These are phyloP conservation scores for Cotesia glomerata DNA, from an alignment of 1,140 invertebrate species.

Conservation along the genomic window DNA sequence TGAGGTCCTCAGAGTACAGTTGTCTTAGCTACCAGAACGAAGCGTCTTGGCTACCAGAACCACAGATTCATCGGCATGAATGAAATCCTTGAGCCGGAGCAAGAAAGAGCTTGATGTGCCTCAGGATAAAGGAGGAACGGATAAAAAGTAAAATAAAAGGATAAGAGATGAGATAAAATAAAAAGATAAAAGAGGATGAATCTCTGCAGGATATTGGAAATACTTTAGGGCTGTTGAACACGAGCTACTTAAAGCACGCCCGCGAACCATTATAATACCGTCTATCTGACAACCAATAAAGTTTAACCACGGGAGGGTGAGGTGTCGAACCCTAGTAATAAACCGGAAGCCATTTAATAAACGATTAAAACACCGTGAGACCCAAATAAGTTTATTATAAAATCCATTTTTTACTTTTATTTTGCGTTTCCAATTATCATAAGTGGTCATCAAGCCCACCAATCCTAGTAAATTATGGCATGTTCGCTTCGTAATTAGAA, in stretches of 20 bases:
- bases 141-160: conserved; percentile 20
- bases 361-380: too few relatives aligned
- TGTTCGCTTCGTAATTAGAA: too few relatives aligned
- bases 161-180: conserved; percentile 22
- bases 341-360: too few relatives aligned
- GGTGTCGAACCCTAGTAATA: neutral
- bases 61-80: conserved; percentile 47
- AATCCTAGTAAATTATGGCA: too few relatives aligned
- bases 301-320: conserved; percentile 24
- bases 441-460: too few relatives aligned
- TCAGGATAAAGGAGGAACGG: conserved; percentile 22
- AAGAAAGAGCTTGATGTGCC: conserved; percentile 9
- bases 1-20: conserved; percentile 50
- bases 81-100: conserved; percentile 39
- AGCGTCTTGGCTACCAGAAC: conserved; percentile 41
- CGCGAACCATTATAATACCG: conserved; percentile 55
- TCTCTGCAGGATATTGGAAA: conserved; percentile 62
- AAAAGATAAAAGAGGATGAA: conserved; percentile 31
- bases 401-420: too few relatives aligned
- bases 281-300: conserved; percentile 45
- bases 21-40: neutral
- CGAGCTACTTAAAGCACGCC: conserved; percentile 51
- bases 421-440: too few relatives aligned
- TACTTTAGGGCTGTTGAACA: conserved; percentile 60
- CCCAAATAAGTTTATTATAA: too few relatives aligned